Evolutionary conservation across 1,140 invertebrate genomes (phyloP).

Genomic region (Brachionus plicatilis): DNA sequence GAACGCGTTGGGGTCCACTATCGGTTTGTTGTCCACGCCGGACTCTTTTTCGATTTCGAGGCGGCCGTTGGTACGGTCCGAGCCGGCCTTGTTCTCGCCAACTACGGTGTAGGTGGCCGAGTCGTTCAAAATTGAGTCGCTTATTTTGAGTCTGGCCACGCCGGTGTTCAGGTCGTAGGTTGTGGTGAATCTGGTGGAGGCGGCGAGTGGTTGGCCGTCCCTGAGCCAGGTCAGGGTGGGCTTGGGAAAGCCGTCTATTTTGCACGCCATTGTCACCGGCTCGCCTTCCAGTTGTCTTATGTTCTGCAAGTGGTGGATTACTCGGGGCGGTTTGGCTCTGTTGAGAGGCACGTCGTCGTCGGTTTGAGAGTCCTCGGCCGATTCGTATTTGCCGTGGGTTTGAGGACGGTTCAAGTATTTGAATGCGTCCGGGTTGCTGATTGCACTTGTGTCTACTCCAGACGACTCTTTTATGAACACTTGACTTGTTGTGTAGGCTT

Average conservation of each 20-base stretch:
- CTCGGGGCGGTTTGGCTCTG: slow-evolving; percentile 18
- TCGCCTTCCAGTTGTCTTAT: slow-evolving; percentile 61
- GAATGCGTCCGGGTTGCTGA: slow-evolving; percentile 21
- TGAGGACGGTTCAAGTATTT: slow-evolving; percentile 18
- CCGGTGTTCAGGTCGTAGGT: slow-evolving; percentile 25
- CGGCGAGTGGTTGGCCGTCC: slow-evolving; percentile 11
- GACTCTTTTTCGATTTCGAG: slow-evolving; percentile 8
- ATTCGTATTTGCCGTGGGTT: slow-evolving; percentile 3
- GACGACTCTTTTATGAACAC: slow-evolving; percentile 21
- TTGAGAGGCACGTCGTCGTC: slow-evolving; percentile 34
- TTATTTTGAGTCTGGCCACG: slow-evolving; percentile 65
- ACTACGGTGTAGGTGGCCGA: slow-evolving; percentile 73
- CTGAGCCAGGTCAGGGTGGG: slow-evolving; percentile 58
- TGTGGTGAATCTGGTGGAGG: slow-evolving; percentile 18
- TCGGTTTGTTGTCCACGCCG: slow-evolving; percentile 1
- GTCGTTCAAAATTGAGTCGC: slow-evolving; percentile 73
- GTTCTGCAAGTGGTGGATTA: slow-evolving; percentile 1
- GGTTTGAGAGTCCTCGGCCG: slow-evolving; percentile 30
- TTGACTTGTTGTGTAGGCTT: slow-evolving; percentile 22
- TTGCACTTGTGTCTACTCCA: not conserved
- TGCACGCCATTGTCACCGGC: slow-evolving; percentile 67
- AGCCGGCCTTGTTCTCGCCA: slow-evolving; percentile 35
- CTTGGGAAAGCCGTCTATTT: slow-evolving; percentile 68
- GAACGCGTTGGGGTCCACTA: not conserved
- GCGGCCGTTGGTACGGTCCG: not conserved